Evolutionary conservation across 2,888 invertebrate genomes (phyloP), one percentile per base, ranked within the genome.

Genomic region (Luffia ferchaultella): DNA sequence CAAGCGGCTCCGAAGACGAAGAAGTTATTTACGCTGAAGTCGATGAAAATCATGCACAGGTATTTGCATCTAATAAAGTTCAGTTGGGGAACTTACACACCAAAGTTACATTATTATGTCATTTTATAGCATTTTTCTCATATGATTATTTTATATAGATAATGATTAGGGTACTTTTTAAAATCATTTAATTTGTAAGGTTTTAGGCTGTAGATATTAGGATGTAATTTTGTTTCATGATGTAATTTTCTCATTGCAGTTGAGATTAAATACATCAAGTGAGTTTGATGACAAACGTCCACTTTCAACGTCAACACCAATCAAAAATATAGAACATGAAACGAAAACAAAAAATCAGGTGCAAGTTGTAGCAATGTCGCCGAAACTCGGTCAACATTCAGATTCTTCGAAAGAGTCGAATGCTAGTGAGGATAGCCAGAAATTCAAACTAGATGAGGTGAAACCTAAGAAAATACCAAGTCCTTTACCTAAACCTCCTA

Each of bases 21-120:
- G 77, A 80, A 52, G 75, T 62, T 50, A 76, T 79, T 51, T 80
- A 82, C 58, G 71, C 75, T 1, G 80, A 79, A 63, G 75, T 78
- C 15, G 77, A 73, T 42, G 73, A 78, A 45, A 53, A 16, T 20
- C 46, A 57, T 52, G 61, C 69, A 41, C 75, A 78, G 79, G 79
- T 79, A 77, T 30, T 30, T 30, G n/a, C n/a, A n/a, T n/a, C n/a
- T n/a, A n/a, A n/a, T n/a, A n/a, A n/a, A n/a, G n/a, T n/a, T n/a
- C n/a, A n/a, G n/a, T n/a, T n/a, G n/a, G n/a, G n/a, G n/a, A n/a
- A n/a, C n/a, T n/a, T n/a, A n/a, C n/a, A n/a, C n/a, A n/a, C n/a
- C n/a, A n/a, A n/a, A n/a, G n/a, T n/a, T n/a, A n/a, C n/a, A n/a
- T n/a, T n/a, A n/a, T n/a, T n/a, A n/a, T n/a, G n/a, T n/a, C n/a